Base-by-base conservation (phyloP, 2,113 vertebrate genomes). In the Pao palembangensis region DNA sequence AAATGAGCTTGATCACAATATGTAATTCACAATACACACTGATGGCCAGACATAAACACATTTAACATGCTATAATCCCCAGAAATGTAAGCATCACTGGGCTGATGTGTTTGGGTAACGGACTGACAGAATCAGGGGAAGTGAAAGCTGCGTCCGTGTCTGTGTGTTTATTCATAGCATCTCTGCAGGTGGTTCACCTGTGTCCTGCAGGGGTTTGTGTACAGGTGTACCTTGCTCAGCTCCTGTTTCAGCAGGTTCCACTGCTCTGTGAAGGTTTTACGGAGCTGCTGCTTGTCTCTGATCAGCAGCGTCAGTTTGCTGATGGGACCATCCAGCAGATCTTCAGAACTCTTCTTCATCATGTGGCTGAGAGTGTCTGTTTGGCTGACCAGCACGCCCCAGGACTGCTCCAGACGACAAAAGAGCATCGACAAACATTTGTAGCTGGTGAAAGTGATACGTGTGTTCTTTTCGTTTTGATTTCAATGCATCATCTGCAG, bases 251-350 rank as follows among this genome's bases (percentile, higher is more conserved):
- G 90, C 55, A 92, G 91, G 54, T 88, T 94, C 95, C 95, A 97
- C 77, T 93, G 94, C 61, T 98, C 96, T 0, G 88, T 61, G 65
- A 93, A 98, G 38, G 79, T 88, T 78, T 91, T 95, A 28, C 93
- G 93, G 51, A 99, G 90, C 79, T 95, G 96, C 88, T 98, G 96
- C 80, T 98, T 98, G 88, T 95, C 94, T 0, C 92, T 92, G 75
- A 98, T 95, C 52, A 98, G 93, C 70, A 95, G 78, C 15, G 91
- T 92, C 52, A 99, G 86, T 77, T 95, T 98, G 90, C 91, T 94
- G 78, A 98, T 88, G 0, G 97, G 97, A 23, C 96, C 96, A 0
- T 92, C 80, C 16, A 71, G 80, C 86, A 99, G 88, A 17, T 94
- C 94, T 54, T 98, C 96, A 0, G 95, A 94, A 0, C 92, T 93